Conservation (phyloP, 2,888 invertebrate genomes). For the Heliconius charithonia region DNA sequence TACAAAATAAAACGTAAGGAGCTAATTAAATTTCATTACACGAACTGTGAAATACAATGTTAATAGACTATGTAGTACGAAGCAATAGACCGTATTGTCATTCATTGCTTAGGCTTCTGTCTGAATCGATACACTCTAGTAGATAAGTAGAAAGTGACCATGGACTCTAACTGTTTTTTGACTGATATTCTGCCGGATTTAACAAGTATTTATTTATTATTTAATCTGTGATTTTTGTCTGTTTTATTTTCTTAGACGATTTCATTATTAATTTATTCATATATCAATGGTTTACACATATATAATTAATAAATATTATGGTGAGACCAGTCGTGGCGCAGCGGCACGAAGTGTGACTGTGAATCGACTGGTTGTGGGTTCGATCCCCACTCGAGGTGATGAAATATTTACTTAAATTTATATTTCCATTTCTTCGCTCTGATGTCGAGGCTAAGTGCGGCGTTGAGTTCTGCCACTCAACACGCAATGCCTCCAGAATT, state of each 20-base stretch:
- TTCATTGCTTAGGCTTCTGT: constrained; percentile 32
- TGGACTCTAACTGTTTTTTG: constrained; percentile 42
- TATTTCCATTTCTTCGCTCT: too few relatives aligned
- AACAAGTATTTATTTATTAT: constrained; percentile 35
- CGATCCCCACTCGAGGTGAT: too few relatives aligned
- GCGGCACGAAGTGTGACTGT: too few relatives aligned
- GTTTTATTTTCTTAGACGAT: background rate
- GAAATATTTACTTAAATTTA: too few relatives aligned
- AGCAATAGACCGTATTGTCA: background rate
- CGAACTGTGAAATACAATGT: constrained; percentile 4
- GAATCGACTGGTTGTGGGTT: too few relatives aligned
- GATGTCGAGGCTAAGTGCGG: too few relatives aligned
- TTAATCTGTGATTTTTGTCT: background rate
- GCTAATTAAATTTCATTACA: constrained; percentile 27
- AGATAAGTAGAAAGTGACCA: constrained; percentile 11
- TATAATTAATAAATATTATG: too few relatives aligned
- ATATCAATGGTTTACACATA: background rate
- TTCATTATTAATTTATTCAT: background rate
- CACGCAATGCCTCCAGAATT: too few relatives aligned
- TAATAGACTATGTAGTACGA: background rate
- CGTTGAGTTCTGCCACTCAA: too few relatives aligned
- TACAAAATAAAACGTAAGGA: constrained; percentile 38
- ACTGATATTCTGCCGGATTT: constrained; percentile 37
- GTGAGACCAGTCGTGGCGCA: too few relatives aligned
- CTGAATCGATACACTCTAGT: constrained; percentile 11